Base-by-base conservation (phyloP, 1,140 invertebrate genomes). In the Gonatopus flavifemur region DNA sequence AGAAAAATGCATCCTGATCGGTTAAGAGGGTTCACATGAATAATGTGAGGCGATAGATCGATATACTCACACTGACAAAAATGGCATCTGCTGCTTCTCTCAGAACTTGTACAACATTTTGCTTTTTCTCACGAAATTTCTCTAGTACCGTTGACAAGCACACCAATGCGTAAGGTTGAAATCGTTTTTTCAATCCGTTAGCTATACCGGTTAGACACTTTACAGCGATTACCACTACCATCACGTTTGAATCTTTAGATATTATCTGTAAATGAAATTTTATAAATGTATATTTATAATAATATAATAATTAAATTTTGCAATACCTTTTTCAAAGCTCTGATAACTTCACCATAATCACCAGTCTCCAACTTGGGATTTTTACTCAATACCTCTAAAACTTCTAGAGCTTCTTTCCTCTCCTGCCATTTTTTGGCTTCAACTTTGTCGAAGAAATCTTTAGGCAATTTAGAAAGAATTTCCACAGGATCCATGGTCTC, bases 341-440 rank as follows among this genome's bases (percentile, higher is more conserved):
- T 83, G 1, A 98, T 87, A 20, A 98, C 59, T 60, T 96, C 88
- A n/a, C 88, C 88, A 77, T 96, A 98, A 68, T 98, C 95, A 12
- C 94, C 94, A 64, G 81, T 86, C 70, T 94, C 92, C 19, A 98
- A 71, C 74, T 91, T 96, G 0, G 92, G 94, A 66, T 88, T 87
- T 52, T 89, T 87, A 1, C 94, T 69, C 3, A 97, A 69, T 46
- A 83, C 83, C 47, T 96, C 89, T 0, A 98, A 71, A 2, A 79
- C 77, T 62, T 96, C 92, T 4, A 99, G 65, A 0, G 88, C 87
- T 72, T 98, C 93, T 72, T 97, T 97, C 7, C 97, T 81, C 40
- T 98, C 93, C 66, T 94, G 90, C 97, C 97, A 99, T 68, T 98
- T 98, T 69, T 98, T 98, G 0, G 91, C 90, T 74, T 98, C 95